Conservation (phyloP, 2,888 invertebrate species). For the Tetanocera ferruginea region DNA sequence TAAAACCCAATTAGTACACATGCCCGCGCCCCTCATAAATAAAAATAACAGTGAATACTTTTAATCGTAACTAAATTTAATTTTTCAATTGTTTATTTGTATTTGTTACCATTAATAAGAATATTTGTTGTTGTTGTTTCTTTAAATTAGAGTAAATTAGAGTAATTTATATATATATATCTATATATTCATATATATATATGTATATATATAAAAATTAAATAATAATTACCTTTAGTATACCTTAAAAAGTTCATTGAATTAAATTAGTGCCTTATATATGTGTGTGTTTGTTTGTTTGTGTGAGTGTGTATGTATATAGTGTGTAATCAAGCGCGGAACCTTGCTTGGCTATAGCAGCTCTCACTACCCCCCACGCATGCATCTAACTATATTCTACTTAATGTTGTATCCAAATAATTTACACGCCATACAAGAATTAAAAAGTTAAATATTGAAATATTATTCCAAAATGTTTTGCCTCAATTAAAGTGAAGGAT, state of each 20-base stretch:
- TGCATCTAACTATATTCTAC: slow-evolving; percentile 47
- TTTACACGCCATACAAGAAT: slow-evolving; percentile 58
- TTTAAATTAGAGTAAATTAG: slow-evolving; percentile 48
- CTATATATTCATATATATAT: too few species aligned
- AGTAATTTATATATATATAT: slow-evolving; percentile 33
- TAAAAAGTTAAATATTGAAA: slow-evolving; percentile 38
- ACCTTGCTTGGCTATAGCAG: slow-evolving; percentile 37
- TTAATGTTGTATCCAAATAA: slow-evolving; percentile 62
- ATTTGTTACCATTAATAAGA: slow-evolving; percentile 49
- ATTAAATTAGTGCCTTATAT: slow-evolving; percentile 49
- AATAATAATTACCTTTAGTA: slow-evolving; percentile 51
- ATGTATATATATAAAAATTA: slow-evolving; percentile 46
- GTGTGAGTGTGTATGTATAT: slow-evolving; percentile 37
- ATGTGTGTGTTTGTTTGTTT: slow-evolving; percentile 43
- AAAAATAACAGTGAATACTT: slow-evolving; percentile 6
- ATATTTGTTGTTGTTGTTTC: slow-evolving; percentile 43
- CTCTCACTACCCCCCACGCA: slow-evolving; percentile 18
- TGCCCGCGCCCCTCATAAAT: background rate
- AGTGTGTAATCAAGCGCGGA: slow-evolving; percentile 23
- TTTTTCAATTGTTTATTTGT: slow-evolving; percentile 39
- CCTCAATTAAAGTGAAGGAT: slow-evolving; percentile 33
- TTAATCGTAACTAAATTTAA: slow-evolving; percentile 32
- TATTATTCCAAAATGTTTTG: slow-evolving; percentile 32
- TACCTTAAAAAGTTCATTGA: slow-evolving; percentile 45
- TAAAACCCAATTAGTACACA: background rate